phyloP scores from a whole-genome alignment of 2,888 invertebrate species.

The Coelogynopora nodosa region DNA sequence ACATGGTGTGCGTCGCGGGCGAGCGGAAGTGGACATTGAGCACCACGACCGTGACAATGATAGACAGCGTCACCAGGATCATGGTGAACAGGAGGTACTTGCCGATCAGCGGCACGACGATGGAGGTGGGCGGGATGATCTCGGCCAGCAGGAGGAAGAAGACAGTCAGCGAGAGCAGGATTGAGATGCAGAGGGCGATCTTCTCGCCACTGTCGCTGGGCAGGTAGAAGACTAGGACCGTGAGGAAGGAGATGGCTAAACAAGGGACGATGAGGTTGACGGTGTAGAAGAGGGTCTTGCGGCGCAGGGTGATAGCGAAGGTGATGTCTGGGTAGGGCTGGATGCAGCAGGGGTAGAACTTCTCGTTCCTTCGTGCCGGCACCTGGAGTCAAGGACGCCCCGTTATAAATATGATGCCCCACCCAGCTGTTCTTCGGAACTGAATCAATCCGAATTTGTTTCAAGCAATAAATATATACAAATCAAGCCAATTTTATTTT shows the following conservation, averaged over 20 bases:
- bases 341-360: constrained; percentile 65
- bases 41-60: constrained; percentile 69
- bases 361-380: constrained; percentile 60
- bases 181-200: constrained; percentile 89
- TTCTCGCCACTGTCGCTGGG: constrained; percentile 97
- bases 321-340: constrained; percentile 62
- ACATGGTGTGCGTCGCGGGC: constrained; percentile 94
- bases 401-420: no score
- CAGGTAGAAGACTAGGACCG: constrained; percentile 90
- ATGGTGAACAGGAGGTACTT: constrained; percentile 65
- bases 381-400: no score
- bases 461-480: no score
- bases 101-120: constrained; percentile 91
- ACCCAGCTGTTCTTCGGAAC: no score
- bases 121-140: constrained; percentile 93
- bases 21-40: constrained; percentile 75
- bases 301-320: constrained; percentile 60
- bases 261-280: constrained; percentile 93
- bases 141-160: constrained; percentile 96
- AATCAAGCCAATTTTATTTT: no score
- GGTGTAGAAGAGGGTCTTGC: constrained; percentile 80
- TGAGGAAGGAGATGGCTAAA: constrained; percentile 89
- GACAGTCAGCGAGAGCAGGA: constrained; percentile 95
- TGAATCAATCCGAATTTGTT: no score
- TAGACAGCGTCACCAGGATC: constrained; percentile 62